These are phyloP conservation scores for Gymnocephalus cernua DNA, from an alignment of 2,113 vertebrate species.

Conservation along the genomic window DNA sequence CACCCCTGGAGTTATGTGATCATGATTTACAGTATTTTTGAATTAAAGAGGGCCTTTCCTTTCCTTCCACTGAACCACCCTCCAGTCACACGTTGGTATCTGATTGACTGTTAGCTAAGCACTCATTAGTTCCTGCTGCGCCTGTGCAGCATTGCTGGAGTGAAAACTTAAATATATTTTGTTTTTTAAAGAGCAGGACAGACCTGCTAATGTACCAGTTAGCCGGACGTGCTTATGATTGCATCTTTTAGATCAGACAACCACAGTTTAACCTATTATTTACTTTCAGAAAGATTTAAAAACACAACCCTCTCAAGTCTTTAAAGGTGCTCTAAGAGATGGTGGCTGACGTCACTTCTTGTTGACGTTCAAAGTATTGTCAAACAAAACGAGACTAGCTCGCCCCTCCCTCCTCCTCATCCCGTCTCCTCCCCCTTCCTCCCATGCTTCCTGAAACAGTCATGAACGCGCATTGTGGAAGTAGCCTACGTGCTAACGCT, in stretches of 20 bases:
- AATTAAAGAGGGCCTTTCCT: slow-evolving; percentile 11
- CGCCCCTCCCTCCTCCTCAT: too few relatives aligned
- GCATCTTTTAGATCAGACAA: not conserved
- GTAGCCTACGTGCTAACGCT: too few relatives aligned
- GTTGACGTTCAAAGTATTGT: too few relatives aligned
- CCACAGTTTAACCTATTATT: not conserved
- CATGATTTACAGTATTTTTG: slow-evolving; percentile 19
- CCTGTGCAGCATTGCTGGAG: not conserved
- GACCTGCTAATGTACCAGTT: not conserved
- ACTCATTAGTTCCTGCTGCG: not conserved
- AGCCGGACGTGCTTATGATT: not conserved
- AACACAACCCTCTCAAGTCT: not conserved
- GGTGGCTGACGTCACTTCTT: too few relatives aligned
- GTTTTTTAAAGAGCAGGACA: not conserved
- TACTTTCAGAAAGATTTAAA: not conserved
- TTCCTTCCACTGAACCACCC: not conserved
- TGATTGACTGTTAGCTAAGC: not conserved
- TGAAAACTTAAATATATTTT: not conserved
- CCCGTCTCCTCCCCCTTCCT: too few relatives aligned
- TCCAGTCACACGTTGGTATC: not conserved
- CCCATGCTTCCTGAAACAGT: too few relatives aligned
- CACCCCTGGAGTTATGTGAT: slow-evolving; percentile 23
- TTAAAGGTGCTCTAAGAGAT: too few relatives aligned
- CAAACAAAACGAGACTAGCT: too few relatives aligned
- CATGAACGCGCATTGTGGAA: too few relatives aligned